Conservation (phyloP, 2,888 invertebrate species). For the Drosophila hamatofila region DNA sequence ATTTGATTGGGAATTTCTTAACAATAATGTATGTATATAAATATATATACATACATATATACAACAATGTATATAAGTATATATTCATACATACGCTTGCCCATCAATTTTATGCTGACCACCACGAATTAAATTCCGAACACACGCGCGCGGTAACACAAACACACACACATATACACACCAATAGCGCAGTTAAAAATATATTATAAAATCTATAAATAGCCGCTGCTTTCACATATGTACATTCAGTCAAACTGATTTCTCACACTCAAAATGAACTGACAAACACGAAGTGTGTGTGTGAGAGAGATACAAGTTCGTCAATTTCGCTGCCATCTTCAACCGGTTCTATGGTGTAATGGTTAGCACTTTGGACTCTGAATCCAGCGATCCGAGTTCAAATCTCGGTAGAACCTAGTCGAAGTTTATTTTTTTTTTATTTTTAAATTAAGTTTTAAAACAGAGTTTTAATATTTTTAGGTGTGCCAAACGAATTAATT, state of each 20-base stretch:
- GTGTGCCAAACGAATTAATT: slow-evolving; percentile 28
- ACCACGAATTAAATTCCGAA: background rate
- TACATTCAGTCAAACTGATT: background rate
- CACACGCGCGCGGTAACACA: background rate
- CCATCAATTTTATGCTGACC: background rate
- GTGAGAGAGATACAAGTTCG: slow-evolving; percentile 8
- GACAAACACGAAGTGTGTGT: background rate
- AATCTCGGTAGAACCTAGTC: slow-evolving; percentile 85
- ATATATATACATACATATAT: too few relatives aligned
- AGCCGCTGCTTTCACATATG: background rate
- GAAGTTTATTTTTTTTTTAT: background rate
- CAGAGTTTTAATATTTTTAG: background rate
- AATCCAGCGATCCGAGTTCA: slow-evolving; percentile 86
- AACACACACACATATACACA: background rate
- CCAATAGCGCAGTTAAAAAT: background rate
- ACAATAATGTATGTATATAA: too few relatives aligned
- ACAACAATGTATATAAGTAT: too few relatives aligned
- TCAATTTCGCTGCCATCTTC: background rate
- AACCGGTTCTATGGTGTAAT: slow-evolving; percentile 85
- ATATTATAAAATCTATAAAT: slow-evolving; percentile 13
- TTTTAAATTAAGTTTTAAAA: background rate
- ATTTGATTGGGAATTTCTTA: background rate
- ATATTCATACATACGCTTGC: background rate
- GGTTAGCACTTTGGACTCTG: slow-evolving; percentile 85
- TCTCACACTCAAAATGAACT: background rate